Base-by-base conservation (phyloP, 2,797 vertebrate genomes). In the Poecilia wingei region DNA sequence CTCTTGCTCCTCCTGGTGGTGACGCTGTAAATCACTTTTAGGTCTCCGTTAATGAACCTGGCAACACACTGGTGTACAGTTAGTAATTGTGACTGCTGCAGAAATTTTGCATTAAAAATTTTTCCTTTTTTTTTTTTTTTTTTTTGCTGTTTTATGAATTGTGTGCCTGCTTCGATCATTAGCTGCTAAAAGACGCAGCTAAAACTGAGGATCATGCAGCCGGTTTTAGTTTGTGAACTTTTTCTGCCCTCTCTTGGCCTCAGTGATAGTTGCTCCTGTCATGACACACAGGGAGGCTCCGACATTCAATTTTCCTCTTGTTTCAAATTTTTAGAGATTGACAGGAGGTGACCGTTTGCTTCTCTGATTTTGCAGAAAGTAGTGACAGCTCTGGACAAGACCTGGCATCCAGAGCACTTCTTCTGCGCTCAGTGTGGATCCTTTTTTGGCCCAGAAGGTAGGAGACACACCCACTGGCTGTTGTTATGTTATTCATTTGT, bases 371-470 rank as follows among this genome's bases (percentile, higher is more conserved):
- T 84, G 86, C 95, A 99, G 98, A 98, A 98, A 98, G 98, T 98
- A 45, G 98, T 99, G 92, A 98, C 97, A 0, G 98, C 98, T 74
- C 92, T 99, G 91, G 97, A 98, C 93, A 96, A 97, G 90, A 99
- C 97, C 22, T 99, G 98, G 98, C 98, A 99, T 84, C 98, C 97
- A 0, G 98, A 99, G 86, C 98, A 99, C 83, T 99, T 99, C 86
- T 98, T 99, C 94, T 99, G 98, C 84, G 98, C 98, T 36, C 97
- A 98, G 84, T 99, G 98, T 78, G 98, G 98, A 77, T 95, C 97
- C 79, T 98, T 98, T 91, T 99, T 99, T 3, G 98, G 98, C 77
- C 97, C 97, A 7, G 98, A 99, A 97, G 98, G 98, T 98, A 97
- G 10, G 39, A 43, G 41, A 18, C 45, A 22, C 25, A 49, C 31